Evolutionary conservation across 2,113 vertebrate genomes (phyloP).

Genomic region (Pygoscelis antarcticus): DNA sequence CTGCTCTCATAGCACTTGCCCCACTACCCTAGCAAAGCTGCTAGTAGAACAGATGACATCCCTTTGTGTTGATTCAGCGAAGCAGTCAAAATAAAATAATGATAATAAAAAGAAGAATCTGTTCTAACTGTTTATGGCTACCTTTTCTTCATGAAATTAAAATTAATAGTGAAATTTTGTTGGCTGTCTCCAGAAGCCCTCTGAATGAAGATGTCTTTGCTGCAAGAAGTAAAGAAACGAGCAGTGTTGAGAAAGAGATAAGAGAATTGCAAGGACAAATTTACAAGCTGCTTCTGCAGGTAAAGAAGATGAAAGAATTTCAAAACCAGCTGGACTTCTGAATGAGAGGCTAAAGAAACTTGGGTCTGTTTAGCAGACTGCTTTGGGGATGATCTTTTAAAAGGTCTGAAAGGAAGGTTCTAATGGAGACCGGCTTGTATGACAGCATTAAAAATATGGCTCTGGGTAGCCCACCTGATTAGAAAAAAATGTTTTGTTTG

Average conservation of each 20-base stretch:
- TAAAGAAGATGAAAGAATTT: slow-evolving; percentile 47
- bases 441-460: neutral
- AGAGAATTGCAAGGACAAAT: slow-evolving; percentile 89
- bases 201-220: slow-evolving; percentile 92
- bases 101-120: neutral
- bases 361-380: neutral
- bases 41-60: neutral
- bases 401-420: neutral
- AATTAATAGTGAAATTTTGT: neutral
- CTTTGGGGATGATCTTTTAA: neutral
- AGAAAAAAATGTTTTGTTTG: neutral
- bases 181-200: slow-evolving; percentile 78
- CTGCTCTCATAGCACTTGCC: neutral
- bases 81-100: neutral
- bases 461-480: neutral
- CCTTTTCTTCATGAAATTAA: neutral
- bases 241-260: slow-evolving; percentile 78
- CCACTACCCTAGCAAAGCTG: neutral
- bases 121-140: neutral
- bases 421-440: neutral
- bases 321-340: neutral
- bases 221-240: slow-evolving; percentile 66
- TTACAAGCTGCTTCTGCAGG: slow-evolving; percentile 90
- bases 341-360: neutral
- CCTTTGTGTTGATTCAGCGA: neutral